Percentiles rank a stretch among this genome's conserved stretches.
These are phyloP conservation scores for Ophioderma brevispina DNA, from an alignment of 35 echinoderm and acorn worm species.

Conservation along the genomic window DNA sequence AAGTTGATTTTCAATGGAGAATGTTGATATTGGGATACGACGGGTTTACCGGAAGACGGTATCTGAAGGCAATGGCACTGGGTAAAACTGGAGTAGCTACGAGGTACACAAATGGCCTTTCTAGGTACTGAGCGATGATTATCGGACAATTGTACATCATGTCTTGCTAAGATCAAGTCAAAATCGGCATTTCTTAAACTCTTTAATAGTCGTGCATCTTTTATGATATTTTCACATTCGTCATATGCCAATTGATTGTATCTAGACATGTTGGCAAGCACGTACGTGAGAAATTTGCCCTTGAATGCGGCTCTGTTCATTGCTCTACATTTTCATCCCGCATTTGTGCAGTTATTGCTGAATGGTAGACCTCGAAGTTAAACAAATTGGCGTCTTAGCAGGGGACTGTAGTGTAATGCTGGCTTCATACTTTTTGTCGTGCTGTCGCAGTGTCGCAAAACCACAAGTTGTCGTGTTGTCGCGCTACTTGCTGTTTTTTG, in stretches of 20 bases:
- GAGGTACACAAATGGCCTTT: slow-evolving; percentile 42
- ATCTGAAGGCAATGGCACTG: slow-evolving; percentile 14
- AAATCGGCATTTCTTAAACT: slow-evolving; percentile 34
- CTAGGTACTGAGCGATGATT: slow-evolving; percentile 36
- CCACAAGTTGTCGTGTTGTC: too few species aligned
- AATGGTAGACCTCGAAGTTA: slow-evolving; percentile 45
- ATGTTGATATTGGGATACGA: too few species aligned
- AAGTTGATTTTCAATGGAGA: too few species aligned
- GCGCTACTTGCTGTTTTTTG: too few species aligned
- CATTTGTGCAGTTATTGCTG: slow-evolving; percentile 41
- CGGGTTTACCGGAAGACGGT: slow-evolving; percentile 51
- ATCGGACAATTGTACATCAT: slow-evolving; percentile 47
- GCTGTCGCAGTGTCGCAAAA: too few species aligned
- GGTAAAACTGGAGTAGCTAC: slow-evolving; percentile 38
- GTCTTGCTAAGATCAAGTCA: slow-evolving; percentile 53
- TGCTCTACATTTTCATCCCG: slow-evolving; percentile 19
- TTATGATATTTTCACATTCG: slow-evolving; percentile 49
- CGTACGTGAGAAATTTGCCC: slow-evolving; percentile 33
- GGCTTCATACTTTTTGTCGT: too few species aligned
- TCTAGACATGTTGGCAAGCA: slow-evolving; percentile 20
- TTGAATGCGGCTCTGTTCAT: slow-evolving; percentile 45
- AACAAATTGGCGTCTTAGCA: slow-evolving; percentile 18
- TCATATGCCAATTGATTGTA: slow-evolving; percentile 24
- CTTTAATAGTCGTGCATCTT: slow-evolving; percentile 35
- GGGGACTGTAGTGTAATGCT: too few species aligned